A percentile compares a stretch with the other conserved stretches of the same genome.
These are phyloP conservation scores for Noctua comes DNA, from an alignment of 2,888 invertebrate genomes.

Conservation along the genomic window DNA sequence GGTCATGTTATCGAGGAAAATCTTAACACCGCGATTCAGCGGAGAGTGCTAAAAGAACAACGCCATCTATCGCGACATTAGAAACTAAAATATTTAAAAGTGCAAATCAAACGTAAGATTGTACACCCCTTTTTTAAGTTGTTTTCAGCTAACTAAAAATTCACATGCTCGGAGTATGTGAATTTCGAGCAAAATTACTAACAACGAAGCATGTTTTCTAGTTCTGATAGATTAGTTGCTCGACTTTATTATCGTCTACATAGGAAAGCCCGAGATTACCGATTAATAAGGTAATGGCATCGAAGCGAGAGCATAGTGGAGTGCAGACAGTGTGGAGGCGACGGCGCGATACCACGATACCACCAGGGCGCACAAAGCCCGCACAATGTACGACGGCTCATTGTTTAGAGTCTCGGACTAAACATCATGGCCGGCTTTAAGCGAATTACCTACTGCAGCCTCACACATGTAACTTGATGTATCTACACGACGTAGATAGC, in stretches of 20 bases:
- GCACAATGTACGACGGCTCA: constrained; percentile 82
- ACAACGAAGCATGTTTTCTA: not conserved
- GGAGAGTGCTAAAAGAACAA: too few species aligned
- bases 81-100: too few species aligned
- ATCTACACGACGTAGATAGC: constrained; percentile 37
- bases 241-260: constrained; percentile 3
- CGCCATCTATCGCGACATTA: too few species aligned
- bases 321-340: constrained; percentile 77
- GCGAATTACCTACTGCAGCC: constrained; percentile 77
- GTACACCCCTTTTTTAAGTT: too few species aligned
- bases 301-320: constrained; percentile 74
- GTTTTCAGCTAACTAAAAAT: too few species aligned
- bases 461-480: constrained; percentile 59
- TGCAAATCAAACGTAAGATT: too few species aligned
- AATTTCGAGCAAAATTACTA: not conserved
- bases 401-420: constrained; percentile 84
- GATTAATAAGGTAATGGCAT: constrained; percentile 51
- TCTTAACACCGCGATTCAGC: too few species aligned
- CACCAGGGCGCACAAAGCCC: constrained; percentile 81
- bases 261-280: constrained; percentile 45
- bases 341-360: constrained; percentile 81
- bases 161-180: not conserved
- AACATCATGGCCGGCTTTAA: constrained; percentile 79
- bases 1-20: too few species aligned
- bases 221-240: not conserved